phyloP scores from a whole-genome alignment of 2,797 vertebrate genomes.

The Hoplostethus mediterraneus region DNA sequence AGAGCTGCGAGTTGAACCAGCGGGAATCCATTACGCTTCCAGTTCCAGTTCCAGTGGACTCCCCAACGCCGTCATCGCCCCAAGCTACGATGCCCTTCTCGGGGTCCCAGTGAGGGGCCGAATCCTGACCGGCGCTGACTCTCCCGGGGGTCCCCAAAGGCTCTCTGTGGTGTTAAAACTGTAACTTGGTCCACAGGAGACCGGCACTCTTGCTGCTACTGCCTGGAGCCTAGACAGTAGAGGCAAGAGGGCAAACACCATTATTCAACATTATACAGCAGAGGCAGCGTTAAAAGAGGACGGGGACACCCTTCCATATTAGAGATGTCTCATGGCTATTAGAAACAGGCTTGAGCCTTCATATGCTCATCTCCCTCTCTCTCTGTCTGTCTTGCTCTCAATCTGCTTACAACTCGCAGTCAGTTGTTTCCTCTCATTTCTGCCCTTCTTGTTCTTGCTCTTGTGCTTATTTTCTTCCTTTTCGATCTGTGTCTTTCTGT shows the following conservation, averaged over 20 bases:
- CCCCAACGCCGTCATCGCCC: constrained; percentile 19
- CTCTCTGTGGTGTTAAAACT: constrained; percentile 34
- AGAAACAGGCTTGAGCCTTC: constrained; percentile 45
- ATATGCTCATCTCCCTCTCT: constrained; percentile 28
- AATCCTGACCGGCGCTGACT: constrained; percentile 24
- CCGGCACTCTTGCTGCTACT: constrained; percentile 5
- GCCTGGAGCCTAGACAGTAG: constrained; percentile 10
- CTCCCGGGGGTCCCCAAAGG: constrained; percentile 35
- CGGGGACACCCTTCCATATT: constrained; percentile 74
- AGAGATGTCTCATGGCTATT: constrained; percentile 70
- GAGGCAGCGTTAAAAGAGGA: constrained; percentile 65
- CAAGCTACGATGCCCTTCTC: constrained; percentile 6
- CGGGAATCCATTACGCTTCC: constrained; percentile 49
- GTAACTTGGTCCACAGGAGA: constrained; percentile 37
- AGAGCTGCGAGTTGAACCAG: constrained; percentile 33
- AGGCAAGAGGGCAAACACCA: constrained; percentile 31
- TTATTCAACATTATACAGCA: constrained; percentile 49
- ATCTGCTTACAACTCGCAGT: background rate
- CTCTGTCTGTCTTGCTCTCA: constrained; percentile 22
- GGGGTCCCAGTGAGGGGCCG: constrained; percentile 38
- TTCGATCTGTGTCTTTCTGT: constrained; percentile 8
- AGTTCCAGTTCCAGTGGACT: constrained; percentile 38
- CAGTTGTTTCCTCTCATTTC: background rate
- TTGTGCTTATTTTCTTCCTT: background rate
- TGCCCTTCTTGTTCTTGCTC: background rate